Percentiles rank a stretch among this genome's conserved stretches.
These are phyloP conservation scores for Anguilla pacifica DNA, from an alignment of 2,797 vertebrate genomes.

Conservation along the genomic window DNA sequence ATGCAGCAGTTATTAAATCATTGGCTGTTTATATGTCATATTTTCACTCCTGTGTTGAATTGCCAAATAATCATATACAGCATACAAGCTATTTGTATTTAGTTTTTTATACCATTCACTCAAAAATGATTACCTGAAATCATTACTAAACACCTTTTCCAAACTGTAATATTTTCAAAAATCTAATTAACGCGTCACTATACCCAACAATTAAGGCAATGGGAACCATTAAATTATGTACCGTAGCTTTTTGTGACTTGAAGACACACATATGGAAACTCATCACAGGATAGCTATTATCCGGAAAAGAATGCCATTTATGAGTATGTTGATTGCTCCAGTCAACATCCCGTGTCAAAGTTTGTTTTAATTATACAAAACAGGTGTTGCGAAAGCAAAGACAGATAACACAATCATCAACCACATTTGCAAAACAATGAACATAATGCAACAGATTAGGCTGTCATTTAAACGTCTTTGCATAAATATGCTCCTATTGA, in stretches of 20 bases:
- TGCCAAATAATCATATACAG: neutral
- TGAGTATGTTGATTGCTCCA: constrained; percentile 62
- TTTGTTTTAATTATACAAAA: constrained; percentile 72
- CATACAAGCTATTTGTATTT: neutral
- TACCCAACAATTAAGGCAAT: neutral
- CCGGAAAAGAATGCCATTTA: constrained; percentile 44
- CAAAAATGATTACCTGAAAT: neutral
- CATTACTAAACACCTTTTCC: neutral
- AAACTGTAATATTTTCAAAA: neutral
- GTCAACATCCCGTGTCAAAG: constrained; percentile 68
- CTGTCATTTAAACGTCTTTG: constrained; percentile 70
- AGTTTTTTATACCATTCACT: neutral
- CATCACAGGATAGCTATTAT: constrained; percentile 41
- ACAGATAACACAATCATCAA: constrained; percentile 70
- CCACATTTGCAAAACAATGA: constrained; percentile 76
- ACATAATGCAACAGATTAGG: constrained; percentile 68
- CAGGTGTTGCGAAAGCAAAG: constrained; percentile 71
- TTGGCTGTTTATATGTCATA: too few relatives aligned
- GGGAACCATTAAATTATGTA: neutral
- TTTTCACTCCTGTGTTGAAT: neutral
- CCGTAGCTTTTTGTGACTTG: constrained; percentile 4
- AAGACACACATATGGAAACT: constrained; percentile 37
- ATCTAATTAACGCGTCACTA: neutral
- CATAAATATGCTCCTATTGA: constrained; percentile 73
- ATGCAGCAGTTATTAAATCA: neutral